Conservation (phyloP, 2,888 invertebrate species). For the Leptinotarsa peninsularis region DNA sequence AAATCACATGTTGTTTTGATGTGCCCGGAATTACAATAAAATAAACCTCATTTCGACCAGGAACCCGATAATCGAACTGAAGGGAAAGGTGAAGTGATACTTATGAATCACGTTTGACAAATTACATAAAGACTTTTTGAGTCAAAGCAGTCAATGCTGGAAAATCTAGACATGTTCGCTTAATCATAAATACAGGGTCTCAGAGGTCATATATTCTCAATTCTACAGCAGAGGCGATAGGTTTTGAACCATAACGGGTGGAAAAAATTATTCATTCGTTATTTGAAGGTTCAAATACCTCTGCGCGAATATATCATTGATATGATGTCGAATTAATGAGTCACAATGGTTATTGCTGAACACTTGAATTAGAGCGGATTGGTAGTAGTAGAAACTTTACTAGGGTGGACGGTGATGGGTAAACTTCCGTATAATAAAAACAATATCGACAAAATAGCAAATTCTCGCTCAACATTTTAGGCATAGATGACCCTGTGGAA, state of each 20-base stretch:
- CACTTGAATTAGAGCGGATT: constrained; percentile 30
- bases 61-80: not conserved
- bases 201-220: constrained; percentile 37
- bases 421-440: no score
- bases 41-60: not conserved
- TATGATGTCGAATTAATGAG: no score
- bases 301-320: not conserved
- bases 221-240: constrained; percentile 1
- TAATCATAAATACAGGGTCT: constrained; percentile 34
- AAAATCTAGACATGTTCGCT: constrained; percentile 12
- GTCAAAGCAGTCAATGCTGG: constrained; percentile 15
- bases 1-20: constrained; percentile 47
- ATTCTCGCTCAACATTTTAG: constrained; percentile 25
- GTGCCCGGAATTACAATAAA: constrained; percentile 43
- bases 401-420: not conserved
- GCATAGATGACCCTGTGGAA: constrained; percentile 32
- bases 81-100: not conserved
- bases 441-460: no score
- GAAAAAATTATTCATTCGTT: constrained; percentile 50
- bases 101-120: not conserved
- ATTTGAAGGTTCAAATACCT: constrained; percentile 60
- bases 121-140: constrained; percentile 26
- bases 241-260: constrained; percentile 16
- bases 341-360: not conserved
- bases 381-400: constrained; percentile 4